Conservation (phyloP, 1,140 invertebrate genomes). For the Drosophila melanica region DNA sequence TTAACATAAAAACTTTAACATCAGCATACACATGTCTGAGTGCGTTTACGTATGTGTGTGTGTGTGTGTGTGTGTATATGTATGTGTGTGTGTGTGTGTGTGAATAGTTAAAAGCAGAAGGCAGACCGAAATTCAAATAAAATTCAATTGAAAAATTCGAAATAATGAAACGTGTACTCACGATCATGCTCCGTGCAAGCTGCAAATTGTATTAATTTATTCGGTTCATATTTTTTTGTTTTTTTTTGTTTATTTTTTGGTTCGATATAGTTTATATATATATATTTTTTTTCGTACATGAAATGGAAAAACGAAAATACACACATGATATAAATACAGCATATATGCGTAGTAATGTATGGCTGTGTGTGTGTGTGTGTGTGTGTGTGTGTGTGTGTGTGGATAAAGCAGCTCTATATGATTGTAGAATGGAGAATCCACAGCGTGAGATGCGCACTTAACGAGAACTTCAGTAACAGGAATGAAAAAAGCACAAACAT, state of each 20-base stretch:
- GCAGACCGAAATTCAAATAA: slow-evolving; percentile 45
- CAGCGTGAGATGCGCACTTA: slow-evolving; percentile 36
- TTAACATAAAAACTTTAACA: slow-evolving; percentile 77
- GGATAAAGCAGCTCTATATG: slow-evolving; percentile 28
- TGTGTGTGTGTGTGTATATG: slow-evolving; percentile 10
- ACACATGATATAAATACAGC: slow-evolving; percentile 76
- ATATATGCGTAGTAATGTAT: slow-evolving; percentile 44
- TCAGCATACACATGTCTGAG: slow-evolving; percentile 57
- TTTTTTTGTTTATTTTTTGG: slow-evolving; percentile 41
- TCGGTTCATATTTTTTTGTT: slow-evolving; percentile 32
- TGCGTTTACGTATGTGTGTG: slow-evolving; percentile 3
- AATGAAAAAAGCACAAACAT: slow-evolving; percentile 44
- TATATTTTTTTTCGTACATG: slow-evolving; percentile 83
- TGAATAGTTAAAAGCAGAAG: slow-evolving; percentile 53
- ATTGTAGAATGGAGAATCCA: slow-evolving; percentile 35
- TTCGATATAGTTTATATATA: slow-evolving; percentile 38
- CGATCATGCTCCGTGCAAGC: slow-evolving; percentile 93
- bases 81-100: slow-evolving; percentile 31
- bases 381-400: slow-evolving; percentile 18
- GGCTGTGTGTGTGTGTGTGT: slow-evolving; percentile 16
- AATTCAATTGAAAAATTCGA: slow-evolving; percentile 64
- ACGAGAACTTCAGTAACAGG: slow-evolving; percentile 24
- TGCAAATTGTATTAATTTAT: slow-evolving; percentile 84
- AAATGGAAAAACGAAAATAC: slow-evolving; percentile 73
- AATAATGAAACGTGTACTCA: slow-evolving; percentile 87